phyloP scores from a whole-genome alignment of 2,888 invertebrate species.

The Apomyelois bistriatella region DNA sequence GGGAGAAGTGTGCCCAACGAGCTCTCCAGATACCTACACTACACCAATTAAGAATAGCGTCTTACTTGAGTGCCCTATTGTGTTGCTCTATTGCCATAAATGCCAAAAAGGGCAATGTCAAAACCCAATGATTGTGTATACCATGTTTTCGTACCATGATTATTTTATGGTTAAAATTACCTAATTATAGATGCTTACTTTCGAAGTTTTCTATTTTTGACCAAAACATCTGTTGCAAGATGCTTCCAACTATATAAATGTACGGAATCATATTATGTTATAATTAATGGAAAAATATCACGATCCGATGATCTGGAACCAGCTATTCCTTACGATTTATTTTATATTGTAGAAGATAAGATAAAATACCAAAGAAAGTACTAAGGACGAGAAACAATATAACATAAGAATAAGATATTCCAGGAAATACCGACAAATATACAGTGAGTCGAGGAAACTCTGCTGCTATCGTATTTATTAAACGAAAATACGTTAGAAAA shows the following conservation, averaged over 20 bases:
- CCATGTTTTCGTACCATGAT: too few relatives aligned
- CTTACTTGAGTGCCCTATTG: constrained; percentile 45
- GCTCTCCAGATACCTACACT: constrained; percentile 62
- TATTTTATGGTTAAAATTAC: too few relatives aligned
- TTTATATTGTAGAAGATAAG: too few relatives aligned
- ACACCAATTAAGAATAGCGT: constrained; percentile 65
- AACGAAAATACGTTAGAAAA: constrained; percentile 13
- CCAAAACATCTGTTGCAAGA: too few relatives aligned
- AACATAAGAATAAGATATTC: background rate
- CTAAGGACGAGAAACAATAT: background rate
- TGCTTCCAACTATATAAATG: too few relatives aligned
- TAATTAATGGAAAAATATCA: too few relatives aligned
- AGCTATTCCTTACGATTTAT: too few relatives aligned
- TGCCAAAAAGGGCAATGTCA: constrained; percentile 26
- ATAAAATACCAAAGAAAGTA: background rate
- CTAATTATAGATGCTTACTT: too few relatives aligned
- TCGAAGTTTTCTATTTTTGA: too few relatives aligned
- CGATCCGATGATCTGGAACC: too few relatives aligned
- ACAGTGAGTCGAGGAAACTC: background rate
- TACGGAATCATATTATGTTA: too few relatives aligned
- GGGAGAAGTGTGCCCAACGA: constrained; percentile 70
- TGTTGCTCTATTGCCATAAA: constrained; percentile 31
- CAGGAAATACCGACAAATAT: constrained; percentile 5
- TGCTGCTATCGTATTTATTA: constrained; percentile 11
- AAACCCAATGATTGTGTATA: background rate